Conservation (phyloP, 2,113 vertebrate species). For the Scolopax mira region DNA sequence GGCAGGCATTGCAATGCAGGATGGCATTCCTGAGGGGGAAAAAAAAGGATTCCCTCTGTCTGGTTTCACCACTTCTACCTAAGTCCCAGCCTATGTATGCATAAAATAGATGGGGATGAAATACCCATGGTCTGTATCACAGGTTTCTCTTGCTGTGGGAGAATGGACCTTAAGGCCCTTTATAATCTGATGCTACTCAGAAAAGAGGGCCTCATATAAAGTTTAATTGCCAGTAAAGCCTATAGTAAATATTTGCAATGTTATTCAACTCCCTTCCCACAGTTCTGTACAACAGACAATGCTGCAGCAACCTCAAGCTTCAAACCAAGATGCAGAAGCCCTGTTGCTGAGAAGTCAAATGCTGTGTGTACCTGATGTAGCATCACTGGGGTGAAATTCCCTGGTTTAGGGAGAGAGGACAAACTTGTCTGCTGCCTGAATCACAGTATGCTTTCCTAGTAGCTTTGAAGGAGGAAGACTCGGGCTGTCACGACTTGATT, state of each 20-base stretch:
- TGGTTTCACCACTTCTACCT: background rate
- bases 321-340: background rate
- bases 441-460: background rate
- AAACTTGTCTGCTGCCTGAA: background rate
- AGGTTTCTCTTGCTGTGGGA: background rate
- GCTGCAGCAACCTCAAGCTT: background rate
- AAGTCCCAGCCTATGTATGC: background rate
- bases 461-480: background rate
- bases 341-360: background rate
- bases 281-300: background rate
- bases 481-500: background rate
- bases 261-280: background rate
- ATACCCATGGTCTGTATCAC: background rate
- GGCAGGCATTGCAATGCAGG: background rate
- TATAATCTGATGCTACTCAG: background rate
- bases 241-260: constrained; percentile 23
- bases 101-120: background rate
- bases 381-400: background rate
- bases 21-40: background rate
- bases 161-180: background rate
- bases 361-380: background rate
- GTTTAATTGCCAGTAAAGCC: constrained; percentile 8
- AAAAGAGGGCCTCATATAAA: background rate
- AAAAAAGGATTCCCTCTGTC: background rate
- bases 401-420: background rate